Evolutionary conservation across 1,140 invertebrate species (phyloP), one percentile per base, ranked within the genome.

Genomic region (Dreissena rostriformis): DNA sequence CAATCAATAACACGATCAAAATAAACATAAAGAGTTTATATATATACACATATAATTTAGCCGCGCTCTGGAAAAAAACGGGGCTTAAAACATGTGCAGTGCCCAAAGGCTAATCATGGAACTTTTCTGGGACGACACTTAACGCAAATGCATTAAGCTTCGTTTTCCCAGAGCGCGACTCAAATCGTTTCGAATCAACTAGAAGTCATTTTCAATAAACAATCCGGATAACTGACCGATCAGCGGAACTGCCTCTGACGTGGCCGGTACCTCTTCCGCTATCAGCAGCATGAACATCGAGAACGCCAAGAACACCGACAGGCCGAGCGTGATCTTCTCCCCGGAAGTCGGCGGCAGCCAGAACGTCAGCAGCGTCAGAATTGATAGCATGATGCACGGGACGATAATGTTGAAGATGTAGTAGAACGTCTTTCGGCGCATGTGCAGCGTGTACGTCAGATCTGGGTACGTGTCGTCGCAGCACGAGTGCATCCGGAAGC

Each of bases 381-480:
- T 98, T 89, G 98, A 98, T 93, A 99, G 98, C 94, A 99, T 95
- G 81, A 95, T 93, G 89, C 95, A 95, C 5, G 93, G 96, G 89
- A 99, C 98, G 93, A 99, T 99, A 90, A 99, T 96, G 96, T 99
- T 99, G 96, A 99, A 99, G 95, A 99, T 99, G 95, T 99, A 99
- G 95, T 99, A 99, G 88, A 99, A 96, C 76, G 98, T 99, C 93
- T 99, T 96, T 92, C 99, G 96, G 91, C 98, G 96, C 94, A 99
- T 99, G 93, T 98, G 97, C 91, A 99, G 97, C 90, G 97, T 97
- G 95, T 99, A 99, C 88, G 98, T 99, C 89, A 99, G 97, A 94
- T 99, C 98, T 91, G 99, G 97, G 94, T 99, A 99, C 82, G 97
- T 97, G 61, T 93, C 94, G 1, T 90, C 90, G 81, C 93, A 94